Evolutionary conservation across 2,113 vertebrate species (phyloP).

Genomic region (Ibidorhyncha struthersii): DNA sequence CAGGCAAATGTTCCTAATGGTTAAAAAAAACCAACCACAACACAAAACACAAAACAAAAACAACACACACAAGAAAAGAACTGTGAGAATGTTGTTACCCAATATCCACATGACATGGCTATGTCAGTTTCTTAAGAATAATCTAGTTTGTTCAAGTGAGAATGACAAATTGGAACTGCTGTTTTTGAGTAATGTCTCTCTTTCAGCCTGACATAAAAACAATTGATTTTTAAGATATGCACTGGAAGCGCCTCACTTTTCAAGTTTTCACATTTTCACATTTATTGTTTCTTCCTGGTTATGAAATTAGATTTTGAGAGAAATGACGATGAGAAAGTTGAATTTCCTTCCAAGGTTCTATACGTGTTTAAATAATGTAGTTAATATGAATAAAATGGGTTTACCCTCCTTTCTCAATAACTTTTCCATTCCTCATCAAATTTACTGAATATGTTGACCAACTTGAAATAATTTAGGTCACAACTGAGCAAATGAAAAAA

Average conservation of each 20-base stretch:
- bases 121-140: not conserved
- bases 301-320: not conserved
- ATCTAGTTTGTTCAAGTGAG: not conserved
- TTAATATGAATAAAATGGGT: not conserved
- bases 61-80: not conserved
- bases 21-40: not conserved
- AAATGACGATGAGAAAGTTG: not conserved
- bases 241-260: not conserved
- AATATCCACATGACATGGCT: not conserved
- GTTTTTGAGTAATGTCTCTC: not conserved
- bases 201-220: not conserved
- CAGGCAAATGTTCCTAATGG: conserved; percentile 89
- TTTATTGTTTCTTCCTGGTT: not conserved
- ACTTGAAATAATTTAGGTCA: not conserved
- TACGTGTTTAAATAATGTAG: not conserved
- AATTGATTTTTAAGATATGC: not conserved
- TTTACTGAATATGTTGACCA: not conserved
- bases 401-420: not conserved
- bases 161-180: not conserved
- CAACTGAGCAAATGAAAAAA: not conserved
- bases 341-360: not conserved
- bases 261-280: not conserved
- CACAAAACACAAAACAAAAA: not conserved
- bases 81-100: not conserved
- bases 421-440: not conserved